Evolutionary conservation across 2,888 invertebrate genomes (phyloP).

Genomic region (Ennomos fuscantarius): DNA sequence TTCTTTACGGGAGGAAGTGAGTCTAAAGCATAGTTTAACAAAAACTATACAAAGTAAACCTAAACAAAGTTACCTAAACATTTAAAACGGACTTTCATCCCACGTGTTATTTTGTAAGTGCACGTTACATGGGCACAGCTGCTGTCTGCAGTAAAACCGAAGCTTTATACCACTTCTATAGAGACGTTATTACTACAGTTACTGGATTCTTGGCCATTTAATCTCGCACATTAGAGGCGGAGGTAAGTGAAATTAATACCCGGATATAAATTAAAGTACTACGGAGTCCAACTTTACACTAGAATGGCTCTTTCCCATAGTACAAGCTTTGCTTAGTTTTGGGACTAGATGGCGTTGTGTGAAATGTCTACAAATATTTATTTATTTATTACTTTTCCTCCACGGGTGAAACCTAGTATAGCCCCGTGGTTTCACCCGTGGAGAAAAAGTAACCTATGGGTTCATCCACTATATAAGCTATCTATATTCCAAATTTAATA

Average conservation of each 20-base stretch:
- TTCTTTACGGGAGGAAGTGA: no score
- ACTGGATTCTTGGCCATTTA: conserved; percentile 57
- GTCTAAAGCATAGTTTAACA: no score
- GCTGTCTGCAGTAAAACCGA: conserved; percentile 68
- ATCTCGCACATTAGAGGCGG: conserved; percentile 28
- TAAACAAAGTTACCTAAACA: conserved; percentile 51
- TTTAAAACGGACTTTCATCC: conserved; percentile 53
- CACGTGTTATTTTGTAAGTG: conserved; percentile 5
- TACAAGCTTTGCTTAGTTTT: no score
- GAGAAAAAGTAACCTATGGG: no score
- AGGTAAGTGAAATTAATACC: conserved; percentile 10
- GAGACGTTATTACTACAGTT: conserved; percentile 62
- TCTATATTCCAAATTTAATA: no score
- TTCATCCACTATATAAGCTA: no score
- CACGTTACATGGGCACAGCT: conserved; percentile 61
- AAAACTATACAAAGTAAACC: conserved; percentile 18
- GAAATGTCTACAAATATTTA: no score
- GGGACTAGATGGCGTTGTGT: no score
- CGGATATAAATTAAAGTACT: conserved; percentile 10
- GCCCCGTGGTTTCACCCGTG: no score
- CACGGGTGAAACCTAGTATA: no score
- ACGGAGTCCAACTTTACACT: background rate
- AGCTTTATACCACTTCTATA: conserved; percentile 64
- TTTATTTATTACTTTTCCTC: no score
- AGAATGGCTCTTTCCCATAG: conserved; percentile 4